Evolutionary conservation across 1,140 invertebrate genomes (phyloP).

Genomic region (Dendrolimus kikuchii): DNA sequence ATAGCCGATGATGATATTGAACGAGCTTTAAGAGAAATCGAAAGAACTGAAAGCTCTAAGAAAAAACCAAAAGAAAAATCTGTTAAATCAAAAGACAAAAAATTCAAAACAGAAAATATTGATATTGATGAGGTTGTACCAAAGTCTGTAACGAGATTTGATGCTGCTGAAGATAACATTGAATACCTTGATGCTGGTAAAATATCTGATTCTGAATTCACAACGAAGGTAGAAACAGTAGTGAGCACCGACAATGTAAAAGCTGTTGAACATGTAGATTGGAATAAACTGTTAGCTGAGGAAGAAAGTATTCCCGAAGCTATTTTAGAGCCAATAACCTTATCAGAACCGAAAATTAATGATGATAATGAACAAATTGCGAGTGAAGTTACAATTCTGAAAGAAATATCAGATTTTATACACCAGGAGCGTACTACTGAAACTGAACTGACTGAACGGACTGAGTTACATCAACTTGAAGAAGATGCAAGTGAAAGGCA

Average conservation of each 20-base stretch:
- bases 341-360: conserved; percentile 15
- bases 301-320: conserved; percentile 41
- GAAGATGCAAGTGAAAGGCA: too few species aligned
- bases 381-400: conserved; percentile 46
- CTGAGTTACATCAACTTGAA: too few species aligned
- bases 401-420: conserved; percentile 24
- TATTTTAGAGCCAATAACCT: conserved; percentile 23
- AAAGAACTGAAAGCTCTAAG: conserved; percentile 20
- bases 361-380: conserved; percentile 28
- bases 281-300: conserved; percentile 58
- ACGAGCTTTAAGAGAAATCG: conserved; percentile 52
- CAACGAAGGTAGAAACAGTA: conserved; percentile 1
- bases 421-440: conserved; percentile 9
- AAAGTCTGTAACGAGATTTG: neutral
- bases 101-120: conserved; percentile 7
- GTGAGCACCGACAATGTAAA: conserved; percentile 4
- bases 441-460: conserved; percentile 6
- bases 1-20: conserved; percentile 74
- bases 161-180: neutral
- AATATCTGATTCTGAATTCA: conserved; percentile 1
- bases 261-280: conserved; percentile 36
- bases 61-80: conserved; percentile 29
- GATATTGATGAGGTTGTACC: conserved; percentile 7
- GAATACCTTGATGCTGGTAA: neutral
- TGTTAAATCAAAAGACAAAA: conserved; percentile 22